Evolutionary conservation across 2,113 vertebrate species (phyloP), one percentile per base, ranked within the genome.

Genomic region (Psilopsiagon aymara): DNA sequence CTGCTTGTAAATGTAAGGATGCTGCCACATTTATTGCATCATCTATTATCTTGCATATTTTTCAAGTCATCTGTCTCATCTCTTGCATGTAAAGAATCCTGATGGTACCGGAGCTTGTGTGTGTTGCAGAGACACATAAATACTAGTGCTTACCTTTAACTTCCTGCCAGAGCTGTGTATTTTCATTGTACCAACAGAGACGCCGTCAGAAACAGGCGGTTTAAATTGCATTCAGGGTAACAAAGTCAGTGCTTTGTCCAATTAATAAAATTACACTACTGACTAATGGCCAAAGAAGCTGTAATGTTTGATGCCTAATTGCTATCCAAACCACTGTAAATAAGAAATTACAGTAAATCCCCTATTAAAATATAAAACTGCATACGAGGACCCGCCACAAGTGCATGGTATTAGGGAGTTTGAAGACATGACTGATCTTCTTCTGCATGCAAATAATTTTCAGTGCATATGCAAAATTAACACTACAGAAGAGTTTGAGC

Each of bases 241-340:
- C 39, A 83, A 67, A 78, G 52, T 82, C 85, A 90, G 21, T 82
- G 47, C 52, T 94, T 95, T 83, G 55, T 46, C n/a, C 79, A 94
- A 90, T 94, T 92, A 84, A 86, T 92, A 80, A 92, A 93, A 93
- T 95, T 60, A 57, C 29, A 16, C 31, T 63, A 28, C 24, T 83
- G 81, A 91, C 39, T 83, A 91, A 92, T 86, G 39, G 49, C 79
- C 85, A 79, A 90, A 88, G 66, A 70, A 84, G 53, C 28, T 19
- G 28, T 55, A 76, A 94, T 35, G 11, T 75, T 86, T 87, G 63
- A 64, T 68, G 53, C 15, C 12, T 82, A 86, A 91, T 78, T 76
- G 49, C 47, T 81, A 18, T n/a, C 60, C 31, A 84, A 92, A 49
- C 51, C 68, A 47, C 46, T n/a, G 16, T 55, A 71, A 82, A 95